Conservation (phyloP, 2,113 vertebrate species). For the Condylura cristata region DNA sequence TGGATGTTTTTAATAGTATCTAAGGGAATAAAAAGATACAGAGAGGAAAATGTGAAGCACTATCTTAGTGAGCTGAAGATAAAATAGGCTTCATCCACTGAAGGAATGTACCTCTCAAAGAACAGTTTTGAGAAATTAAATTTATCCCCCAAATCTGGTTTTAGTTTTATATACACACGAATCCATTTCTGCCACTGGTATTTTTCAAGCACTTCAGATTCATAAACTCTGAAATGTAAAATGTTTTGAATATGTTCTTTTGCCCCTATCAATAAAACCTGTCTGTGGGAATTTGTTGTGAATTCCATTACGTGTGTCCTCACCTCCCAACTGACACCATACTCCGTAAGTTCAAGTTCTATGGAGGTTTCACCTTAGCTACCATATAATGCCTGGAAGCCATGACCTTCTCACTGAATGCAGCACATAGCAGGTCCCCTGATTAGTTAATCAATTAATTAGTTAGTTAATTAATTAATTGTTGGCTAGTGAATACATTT, state of each 20-base stretch:
- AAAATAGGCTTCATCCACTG: neutral
- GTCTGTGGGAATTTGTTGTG: neutral
- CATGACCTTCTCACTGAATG: neutral
- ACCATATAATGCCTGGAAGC: neutral
- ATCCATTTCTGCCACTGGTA: neutral
- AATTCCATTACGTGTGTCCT: neutral
- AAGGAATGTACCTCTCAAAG: constrained; percentile 30
- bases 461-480: too few relatives aligned
- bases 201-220: constrained; percentile 20
- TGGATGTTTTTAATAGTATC: neutral
- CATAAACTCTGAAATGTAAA: constrained; percentile 22
- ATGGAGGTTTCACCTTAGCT: neutral
- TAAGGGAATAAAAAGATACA: neutral
- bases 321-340: too few relatives aligned
- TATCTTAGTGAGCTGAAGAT: neutral
- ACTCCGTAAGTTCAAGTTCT: rapidly evolving
- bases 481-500: neutral
- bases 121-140: constrained; percentile 35
- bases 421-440: neutral
- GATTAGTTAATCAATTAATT: neutral
- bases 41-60: neutral
- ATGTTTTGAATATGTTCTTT: neutral
- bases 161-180: constrained; percentile 17
- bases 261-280: neutral
- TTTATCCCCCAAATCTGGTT: constrained; percentile 34